Evolutionary conservation across 1,140 invertebrate genomes (phyloP), one percentile per base, ranked within the genome.

Genomic region (Phortica variegata): DNA sequence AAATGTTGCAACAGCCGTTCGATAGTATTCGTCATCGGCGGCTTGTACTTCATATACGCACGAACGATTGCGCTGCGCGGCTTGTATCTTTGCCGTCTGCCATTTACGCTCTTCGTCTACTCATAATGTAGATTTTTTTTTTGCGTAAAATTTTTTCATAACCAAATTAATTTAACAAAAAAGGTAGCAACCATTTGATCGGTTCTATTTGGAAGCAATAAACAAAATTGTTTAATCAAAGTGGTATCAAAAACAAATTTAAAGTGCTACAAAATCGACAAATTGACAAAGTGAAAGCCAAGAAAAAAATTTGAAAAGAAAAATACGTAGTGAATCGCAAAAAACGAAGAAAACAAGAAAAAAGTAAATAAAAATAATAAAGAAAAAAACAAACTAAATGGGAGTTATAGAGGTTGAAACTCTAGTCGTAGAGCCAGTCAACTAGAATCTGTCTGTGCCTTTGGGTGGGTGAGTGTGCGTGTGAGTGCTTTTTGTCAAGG

Each of bases 121-220:
- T 13, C 15, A 43, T 15, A 18, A 31, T 8, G 18, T 15, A 16
- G 15, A 17, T 47, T 31, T 44, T 47, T 54, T 55, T 56, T 59
- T 57, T 56, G 50, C 50, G 54, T 57, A 60, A 60, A 60, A 47
- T 49, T 60, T 51, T 56, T 47, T n/a, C n/a, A n/a, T 54, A 56
- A 56, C 54, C 45, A 56, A 56, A 56, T 42, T 56, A 36, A 37
- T 52, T 50, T 47, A 52, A 29, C 38, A 41, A 43, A 58, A 56
- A 59, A 52, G 57, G 56, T 68, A 63, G 63, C 63, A 66, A 17
- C 15, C 16, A 38, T 68, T 69, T 65, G 54, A 57, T 68, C 63
- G 63, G 63, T 69, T 60, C 63, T 69, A 69, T 49, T 66, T 69
- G 65, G 69, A 63, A 68, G 68, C 69, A 65, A 60, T 65, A 68